Conservation (phyloP, 35 echinoderm and acorn worm genomes). For the Patiria miniata region DNA sequence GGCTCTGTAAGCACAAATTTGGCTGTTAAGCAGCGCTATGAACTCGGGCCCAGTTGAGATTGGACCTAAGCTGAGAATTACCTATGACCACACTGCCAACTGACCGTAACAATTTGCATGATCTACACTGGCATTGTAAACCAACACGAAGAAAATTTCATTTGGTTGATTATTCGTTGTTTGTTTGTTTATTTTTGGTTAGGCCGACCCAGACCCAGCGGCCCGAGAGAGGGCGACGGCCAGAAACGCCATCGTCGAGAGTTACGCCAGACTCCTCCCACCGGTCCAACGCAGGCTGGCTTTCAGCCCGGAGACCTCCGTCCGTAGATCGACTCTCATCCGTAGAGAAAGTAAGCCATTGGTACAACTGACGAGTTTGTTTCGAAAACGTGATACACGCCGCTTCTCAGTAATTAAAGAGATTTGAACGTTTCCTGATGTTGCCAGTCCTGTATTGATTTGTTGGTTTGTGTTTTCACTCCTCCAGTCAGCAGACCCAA, state of each 20-base stretch:
- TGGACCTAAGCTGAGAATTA: too few relatives aligned
- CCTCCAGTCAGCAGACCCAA: slow-evolving; percentile 80
- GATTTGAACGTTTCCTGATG: not conserved
- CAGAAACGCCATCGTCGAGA: slow-evolving; percentile 85
- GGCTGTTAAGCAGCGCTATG: too few relatives aligned
- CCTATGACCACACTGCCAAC: too few relatives aligned
- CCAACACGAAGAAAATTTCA: too few relatives aligned
- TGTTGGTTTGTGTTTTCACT: not conserved
- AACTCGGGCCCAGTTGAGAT: too few relatives aligned
- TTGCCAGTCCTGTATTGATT: not conserved
- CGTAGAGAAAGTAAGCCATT: slow-evolving; percentile 72
- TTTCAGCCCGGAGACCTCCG: slow-evolving; percentile 66
- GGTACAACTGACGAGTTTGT: too few relatives aligned
- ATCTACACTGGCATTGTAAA: too few relatives aligned
- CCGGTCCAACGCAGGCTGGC: slow-evolving; percentile 85
- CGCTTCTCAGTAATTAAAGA: too few relatives aligned
- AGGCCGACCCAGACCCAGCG: slow-evolving; percentile 33
- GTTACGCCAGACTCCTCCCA: slow-evolving; percentile 82
- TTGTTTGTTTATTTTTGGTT: not conserved
- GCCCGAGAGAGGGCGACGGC: slow-evolving; percentile 71
- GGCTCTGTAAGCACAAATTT: too few relatives aligned
- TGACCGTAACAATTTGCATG: too few relatives aligned
- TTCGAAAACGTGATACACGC: too few relatives aligned
- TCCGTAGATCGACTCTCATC: slow-evolving; percentile 45
- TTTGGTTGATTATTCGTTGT: too few relatives aligned